phyloP scores from a whole-genome alignment of 2,113 vertebrate species.

The Otis tarda region DNA sequence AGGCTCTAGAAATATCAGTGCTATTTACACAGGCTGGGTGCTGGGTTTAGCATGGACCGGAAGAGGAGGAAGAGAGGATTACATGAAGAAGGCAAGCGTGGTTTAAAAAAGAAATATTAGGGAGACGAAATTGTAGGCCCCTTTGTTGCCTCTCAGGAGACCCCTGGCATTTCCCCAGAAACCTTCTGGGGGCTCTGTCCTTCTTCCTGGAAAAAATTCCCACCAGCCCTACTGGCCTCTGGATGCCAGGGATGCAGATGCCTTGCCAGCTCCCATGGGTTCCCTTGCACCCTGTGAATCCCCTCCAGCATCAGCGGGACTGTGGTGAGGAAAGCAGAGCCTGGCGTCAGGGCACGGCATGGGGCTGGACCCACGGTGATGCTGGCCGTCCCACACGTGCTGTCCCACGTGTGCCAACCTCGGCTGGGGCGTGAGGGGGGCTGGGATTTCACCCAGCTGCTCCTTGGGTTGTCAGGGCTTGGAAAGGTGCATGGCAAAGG shows the following conservation, averaged over 20 bases:
- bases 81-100: background rate
- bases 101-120: background rate
- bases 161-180: background rate
- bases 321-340: background rate
- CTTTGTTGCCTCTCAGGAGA: background rate
- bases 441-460: background rate
- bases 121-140: background rate
- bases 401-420: rapidly evolving
- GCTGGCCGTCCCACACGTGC: background rate
- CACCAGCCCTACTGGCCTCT: background rate
- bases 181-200: background rate
- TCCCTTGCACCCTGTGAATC: background rate
- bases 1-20: constrained; percentile 31
- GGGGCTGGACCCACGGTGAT: rapidly evolving
- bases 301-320: background rate
- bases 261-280: background rate
- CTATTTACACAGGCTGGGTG: background rate
- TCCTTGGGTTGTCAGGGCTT: background rate
- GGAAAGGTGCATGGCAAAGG: background rate
- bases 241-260: background rate
- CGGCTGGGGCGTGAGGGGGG: rapidly evolving
- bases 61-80: background rate
- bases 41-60: background rate
- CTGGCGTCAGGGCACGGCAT: background rate
- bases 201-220: background rate